Percentiles rank a stretch among this genome's conserved stretches.
phyloP scores from a whole-genome alignment of 2,113 vertebrate species.

The Crotalus viridis region DNA sequence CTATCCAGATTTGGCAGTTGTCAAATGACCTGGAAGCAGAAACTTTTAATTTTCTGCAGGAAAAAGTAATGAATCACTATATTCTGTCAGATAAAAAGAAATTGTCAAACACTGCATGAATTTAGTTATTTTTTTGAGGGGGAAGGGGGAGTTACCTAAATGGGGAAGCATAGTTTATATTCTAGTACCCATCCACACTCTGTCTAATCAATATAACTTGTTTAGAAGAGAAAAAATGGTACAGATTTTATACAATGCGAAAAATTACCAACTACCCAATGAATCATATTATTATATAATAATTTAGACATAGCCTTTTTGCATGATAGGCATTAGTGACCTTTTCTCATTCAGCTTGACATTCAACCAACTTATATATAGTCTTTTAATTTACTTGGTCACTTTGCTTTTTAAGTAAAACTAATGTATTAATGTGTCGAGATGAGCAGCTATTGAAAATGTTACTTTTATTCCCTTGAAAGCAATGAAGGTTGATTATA shows the following conservation, averaged over 20 bases:
- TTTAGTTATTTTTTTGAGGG: background rate
- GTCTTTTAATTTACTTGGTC: background rate
- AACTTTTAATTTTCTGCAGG: background rate
- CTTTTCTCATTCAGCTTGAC: background rate
- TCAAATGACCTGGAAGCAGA: background rate
- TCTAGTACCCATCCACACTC: background rate
- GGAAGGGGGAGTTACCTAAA: background rate
- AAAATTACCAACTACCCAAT: rapidly evolving
- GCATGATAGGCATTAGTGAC: background rate
- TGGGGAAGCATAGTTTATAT: background rate
- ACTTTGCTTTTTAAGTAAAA: rapidly evolving
- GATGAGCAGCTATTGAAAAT: rapidly evolving
- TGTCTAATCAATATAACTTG: rapidly evolving
- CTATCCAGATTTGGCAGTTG: slow-evolving; percentile 3
- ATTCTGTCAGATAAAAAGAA: background rate
- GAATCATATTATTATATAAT: background rate
- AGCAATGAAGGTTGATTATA: rapidly evolving
- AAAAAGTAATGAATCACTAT: background rate
- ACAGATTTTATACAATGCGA: background rate
- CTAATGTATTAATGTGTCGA: background rate
- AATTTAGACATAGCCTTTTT: background rate
- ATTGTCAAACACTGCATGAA: background rate
- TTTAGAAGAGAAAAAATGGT: rapidly evolving
- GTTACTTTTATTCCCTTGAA: background rate
- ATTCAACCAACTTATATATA: background rate